Conservation (phyloP, 2,888 invertebrate species). For the Chrysotoxum bicinctum region DNA sequence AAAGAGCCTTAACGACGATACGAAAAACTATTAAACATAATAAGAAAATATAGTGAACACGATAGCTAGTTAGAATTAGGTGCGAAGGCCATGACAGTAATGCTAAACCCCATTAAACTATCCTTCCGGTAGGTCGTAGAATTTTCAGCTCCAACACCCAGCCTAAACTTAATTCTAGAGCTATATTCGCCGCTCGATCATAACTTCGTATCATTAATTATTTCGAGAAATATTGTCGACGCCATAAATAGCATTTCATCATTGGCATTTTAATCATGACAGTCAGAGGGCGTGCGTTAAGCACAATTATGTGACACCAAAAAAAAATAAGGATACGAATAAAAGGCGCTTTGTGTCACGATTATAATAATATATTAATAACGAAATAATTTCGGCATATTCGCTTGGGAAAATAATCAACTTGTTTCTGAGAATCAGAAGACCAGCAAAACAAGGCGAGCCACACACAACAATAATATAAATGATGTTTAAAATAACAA, state of each 20-base stretch:
- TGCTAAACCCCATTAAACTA: background rate
- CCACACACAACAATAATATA: background rate
- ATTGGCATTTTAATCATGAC: slow-evolving; percentile 35
- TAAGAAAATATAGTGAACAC: slow-evolving; percentile 42
- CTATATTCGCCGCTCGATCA: slow-evolving; percentile 37
- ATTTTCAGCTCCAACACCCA: background rate
- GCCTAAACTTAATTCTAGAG: background rate
- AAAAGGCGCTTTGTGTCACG: background rate
- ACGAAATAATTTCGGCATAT: slow-evolving; percentile 7
- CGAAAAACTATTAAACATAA: slow-evolving; percentile 52
- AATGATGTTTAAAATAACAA: too few relatives aligned
- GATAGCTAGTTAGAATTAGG: slow-evolving; percentile 52
- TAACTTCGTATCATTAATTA: slow-evolving; percentile 69
- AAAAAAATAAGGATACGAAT: background rate
- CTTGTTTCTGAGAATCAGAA: slow-evolving; percentile 13
- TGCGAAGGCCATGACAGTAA: slow-evolving; percentile 18
- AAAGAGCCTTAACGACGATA: slow-evolving; percentile 36
- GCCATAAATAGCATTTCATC: slow-evolving; percentile 36
- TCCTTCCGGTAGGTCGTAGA: background rate
- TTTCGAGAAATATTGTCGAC: slow-evolving; percentile 36
- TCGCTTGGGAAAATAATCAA: slow-evolving; percentile 28
- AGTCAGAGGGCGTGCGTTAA: background rate
- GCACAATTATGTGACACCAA: slow-evolving; percentile 12
- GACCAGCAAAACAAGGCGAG: background rate
- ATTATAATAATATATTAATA: slow-evolving; percentile 10